A percentile compares a stretch with the other conserved stretches of the same genome.
Conservation (phyloP, 2,888 invertebrate species). For the Lasioglossum zephyrum region DNA sequence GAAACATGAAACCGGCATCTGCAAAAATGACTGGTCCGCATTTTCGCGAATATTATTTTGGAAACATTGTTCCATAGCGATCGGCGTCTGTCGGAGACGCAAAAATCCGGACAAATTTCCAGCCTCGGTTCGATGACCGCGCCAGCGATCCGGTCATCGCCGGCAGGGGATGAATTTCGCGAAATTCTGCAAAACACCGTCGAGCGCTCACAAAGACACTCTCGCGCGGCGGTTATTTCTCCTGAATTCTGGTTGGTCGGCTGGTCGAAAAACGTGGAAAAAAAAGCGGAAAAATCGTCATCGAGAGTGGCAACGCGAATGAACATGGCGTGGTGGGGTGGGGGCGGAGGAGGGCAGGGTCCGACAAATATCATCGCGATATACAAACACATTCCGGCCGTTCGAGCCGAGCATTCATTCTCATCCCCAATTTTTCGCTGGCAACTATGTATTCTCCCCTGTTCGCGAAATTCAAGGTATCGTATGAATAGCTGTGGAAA, state of each 20-base stretch:
- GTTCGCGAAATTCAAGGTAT: constrained; percentile 68
- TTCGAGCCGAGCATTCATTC: constrained; percentile 39
- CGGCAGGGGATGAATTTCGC: neutral
- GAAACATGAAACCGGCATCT: neutral
- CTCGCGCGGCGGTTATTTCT: neutral
- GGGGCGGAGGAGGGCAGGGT: neutral
- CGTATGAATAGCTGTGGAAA: constrained; percentile 55
- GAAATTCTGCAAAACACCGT: constrained; percentile 8
- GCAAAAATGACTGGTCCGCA: neutral
- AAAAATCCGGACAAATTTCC: neutral
- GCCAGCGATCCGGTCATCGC: neutral
- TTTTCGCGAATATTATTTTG: neutral
- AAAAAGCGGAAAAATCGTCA: constrained; percentile 26
- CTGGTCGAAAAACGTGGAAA: neutral
- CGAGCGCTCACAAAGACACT: neutral
- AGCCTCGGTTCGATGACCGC: constrained; percentile 2
- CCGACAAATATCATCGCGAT: constrained; percentile 46
- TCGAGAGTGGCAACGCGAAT: neutral
- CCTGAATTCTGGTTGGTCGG: neutral
- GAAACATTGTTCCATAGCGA: neutral
- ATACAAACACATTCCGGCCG: constrained; percentile 42
- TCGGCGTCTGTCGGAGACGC: neutral
- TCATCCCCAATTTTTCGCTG: constrained; percentile 63
- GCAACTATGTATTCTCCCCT: constrained; percentile 57
- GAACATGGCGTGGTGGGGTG: neutral